These are phyloP conservation scores for Pipistrellus kuhlii DNA, from an alignment of 2,797 vertebrate species.

Conservation along the genomic window DNA sequence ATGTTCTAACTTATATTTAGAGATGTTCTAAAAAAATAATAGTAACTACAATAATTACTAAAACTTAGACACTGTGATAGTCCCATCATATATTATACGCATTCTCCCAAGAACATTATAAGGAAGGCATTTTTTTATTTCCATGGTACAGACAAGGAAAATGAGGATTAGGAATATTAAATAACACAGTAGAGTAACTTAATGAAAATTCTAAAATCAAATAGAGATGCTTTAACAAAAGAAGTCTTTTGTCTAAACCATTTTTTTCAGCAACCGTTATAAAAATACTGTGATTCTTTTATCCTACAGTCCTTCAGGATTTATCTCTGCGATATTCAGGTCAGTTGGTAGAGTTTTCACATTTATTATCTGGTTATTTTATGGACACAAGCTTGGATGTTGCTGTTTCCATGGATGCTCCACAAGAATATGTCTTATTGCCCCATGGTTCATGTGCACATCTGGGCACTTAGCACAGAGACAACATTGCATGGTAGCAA, in stretches of 20 bases:
- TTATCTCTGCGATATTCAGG: neutral
- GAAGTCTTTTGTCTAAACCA: neutral
- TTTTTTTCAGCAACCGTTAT: neutral
- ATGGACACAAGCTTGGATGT: neutral
- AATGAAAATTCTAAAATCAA: neutral
- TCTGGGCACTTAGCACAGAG: neutral
- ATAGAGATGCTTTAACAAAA: neutral
- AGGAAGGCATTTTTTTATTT: neutral
- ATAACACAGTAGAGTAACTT: neutral
- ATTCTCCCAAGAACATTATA: neutral
- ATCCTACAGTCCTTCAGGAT: neutral
- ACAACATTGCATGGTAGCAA: no score
- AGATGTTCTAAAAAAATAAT: neutral
- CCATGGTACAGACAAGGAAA: neutral
- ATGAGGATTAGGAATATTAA: neutral
- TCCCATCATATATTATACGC: neutral
- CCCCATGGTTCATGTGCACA: neutral
- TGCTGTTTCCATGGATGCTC: neutral
- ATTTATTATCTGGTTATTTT: neutral
- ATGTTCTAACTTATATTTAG: constrained; percentile 7
- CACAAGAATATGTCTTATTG: neutral
- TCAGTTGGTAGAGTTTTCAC: neutral
- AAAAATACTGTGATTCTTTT: neutral
- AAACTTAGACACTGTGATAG: neutral
- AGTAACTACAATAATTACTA: neutral